Evolutionary conservation across 2,797 vertebrate species (phyloP).

Genomic region (Acropternis orthonyx): DNA sequence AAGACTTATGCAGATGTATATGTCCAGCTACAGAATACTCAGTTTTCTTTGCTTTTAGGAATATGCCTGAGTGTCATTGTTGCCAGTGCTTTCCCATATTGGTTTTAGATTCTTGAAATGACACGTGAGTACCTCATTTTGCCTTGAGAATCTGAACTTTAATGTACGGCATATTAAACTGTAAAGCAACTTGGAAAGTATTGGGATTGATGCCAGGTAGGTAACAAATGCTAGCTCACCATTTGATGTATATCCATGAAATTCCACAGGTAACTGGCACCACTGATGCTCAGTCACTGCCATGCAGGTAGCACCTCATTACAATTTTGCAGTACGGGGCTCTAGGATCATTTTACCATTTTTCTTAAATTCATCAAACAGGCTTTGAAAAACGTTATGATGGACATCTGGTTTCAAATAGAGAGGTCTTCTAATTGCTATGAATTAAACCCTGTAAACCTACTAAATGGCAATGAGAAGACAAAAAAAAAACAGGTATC

Average conservation of each 20-base stretch:
- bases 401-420: not conserved
- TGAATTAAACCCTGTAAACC: not conserved
- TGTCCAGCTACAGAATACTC: not conserved
- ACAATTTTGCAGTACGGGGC: not conserved
- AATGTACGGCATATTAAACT: not conserved
- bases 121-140: not conserved
- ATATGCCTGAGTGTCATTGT: not conserved
- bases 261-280: not conserved
- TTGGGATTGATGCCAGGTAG: not conserved
- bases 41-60: not conserved
- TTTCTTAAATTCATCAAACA: not conserved
- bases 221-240: not conserved
- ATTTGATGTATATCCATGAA: not conserved
- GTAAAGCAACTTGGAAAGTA: not conserved
- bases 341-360: not conserved
- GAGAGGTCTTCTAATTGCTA: not conserved
- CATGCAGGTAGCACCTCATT: accelerated
- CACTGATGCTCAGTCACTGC: accelerated
- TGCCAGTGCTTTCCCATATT: not conserved
- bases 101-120: not conserved
- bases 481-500: not conserved
- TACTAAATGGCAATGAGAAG: not conserved
- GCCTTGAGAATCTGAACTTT: not conserved
- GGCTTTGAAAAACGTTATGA: not conserved
- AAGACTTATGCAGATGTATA: not conserved